Percentiles rank a stretch among this genome's conserved stretches.
Evolutionary conservation across 2,113 vertebrate species (phyloP).

Genomic region (Pelecanoides urinatrix): DNA sequence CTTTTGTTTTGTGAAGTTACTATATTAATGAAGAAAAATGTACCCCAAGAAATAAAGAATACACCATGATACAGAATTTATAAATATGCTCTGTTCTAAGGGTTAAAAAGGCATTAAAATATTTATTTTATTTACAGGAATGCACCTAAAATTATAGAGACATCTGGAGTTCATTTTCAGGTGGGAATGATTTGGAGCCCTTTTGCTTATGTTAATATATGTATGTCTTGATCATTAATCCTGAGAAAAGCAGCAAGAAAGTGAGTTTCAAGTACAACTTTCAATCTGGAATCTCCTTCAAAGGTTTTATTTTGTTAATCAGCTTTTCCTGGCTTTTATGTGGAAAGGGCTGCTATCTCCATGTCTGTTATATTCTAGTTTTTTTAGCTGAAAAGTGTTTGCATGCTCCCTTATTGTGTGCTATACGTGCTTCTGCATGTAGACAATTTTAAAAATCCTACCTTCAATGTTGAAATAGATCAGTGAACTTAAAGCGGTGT

Average conservation of each 20-base stretch:
- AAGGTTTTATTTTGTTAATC: background rate
- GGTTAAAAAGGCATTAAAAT: background rate
- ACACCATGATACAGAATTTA: background rate
- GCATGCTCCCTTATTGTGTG: background rate
- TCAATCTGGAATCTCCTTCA: background rate
- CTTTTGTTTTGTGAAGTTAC: background rate
- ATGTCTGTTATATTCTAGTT: background rate
- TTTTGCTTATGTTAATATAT: background rate
- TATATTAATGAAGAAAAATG: background rate
- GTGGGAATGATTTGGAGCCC: conserved; percentile 66
- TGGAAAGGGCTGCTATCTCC: background rate
- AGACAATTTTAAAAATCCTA: background rate
- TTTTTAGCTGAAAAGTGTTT: background rate
- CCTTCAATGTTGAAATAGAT: background rate
- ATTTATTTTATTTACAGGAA: conserved; percentile 70
- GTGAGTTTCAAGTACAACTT: background rate
- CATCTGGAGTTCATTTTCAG: conserved; percentile 97
- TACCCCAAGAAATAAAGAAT: background rate
- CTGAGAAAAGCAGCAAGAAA: background rate
- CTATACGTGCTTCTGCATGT: background rate
- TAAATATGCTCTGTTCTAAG: background rate
- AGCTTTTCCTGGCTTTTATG: background rate
- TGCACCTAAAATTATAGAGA: conserved; percentile 94
- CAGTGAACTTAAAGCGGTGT: background rate
- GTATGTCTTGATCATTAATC: background rate